Conservation (phyloP, 2,113 vertebrate genomes). For the Oxyruncus cristatus region DNA sequence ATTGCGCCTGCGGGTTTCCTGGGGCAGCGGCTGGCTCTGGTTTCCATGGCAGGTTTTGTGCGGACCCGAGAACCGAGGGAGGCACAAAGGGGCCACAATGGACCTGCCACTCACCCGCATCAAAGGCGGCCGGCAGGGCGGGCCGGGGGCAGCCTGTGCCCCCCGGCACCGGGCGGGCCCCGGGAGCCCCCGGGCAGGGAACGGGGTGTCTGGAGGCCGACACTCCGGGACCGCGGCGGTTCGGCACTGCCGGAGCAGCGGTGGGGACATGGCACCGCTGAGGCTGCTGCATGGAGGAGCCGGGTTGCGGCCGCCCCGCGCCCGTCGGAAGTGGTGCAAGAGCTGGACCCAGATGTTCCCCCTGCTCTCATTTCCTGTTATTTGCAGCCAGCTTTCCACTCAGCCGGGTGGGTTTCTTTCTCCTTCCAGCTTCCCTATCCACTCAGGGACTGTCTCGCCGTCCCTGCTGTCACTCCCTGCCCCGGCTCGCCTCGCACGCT, state of each 20-base stretch:
- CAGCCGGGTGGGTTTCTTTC: neutral
- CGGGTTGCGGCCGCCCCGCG: fast-evolving
- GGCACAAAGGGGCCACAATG: slow-evolving; percentile 55
- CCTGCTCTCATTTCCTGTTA: neutral
- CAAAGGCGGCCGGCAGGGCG: slow-evolving; percentile 25
- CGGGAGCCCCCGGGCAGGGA: neutral
- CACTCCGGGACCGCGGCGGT: fast-evolving
- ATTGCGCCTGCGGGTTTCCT: slow-evolving; percentile 51
- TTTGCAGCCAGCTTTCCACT: neutral
- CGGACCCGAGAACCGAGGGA: neutral
- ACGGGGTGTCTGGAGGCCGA: fast-evolving
- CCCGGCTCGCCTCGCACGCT: fast-evolving
- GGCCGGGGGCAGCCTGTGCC: neutral
- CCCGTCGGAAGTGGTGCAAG: neutral
- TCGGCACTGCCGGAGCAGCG: neutral
- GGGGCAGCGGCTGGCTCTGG: slow-evolving; percentile 27
- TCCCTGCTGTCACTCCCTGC: neutral
- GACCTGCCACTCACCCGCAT: slow-evolving; percentile 46
- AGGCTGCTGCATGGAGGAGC: fast-evolving
- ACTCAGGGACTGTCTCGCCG: fast-evolving
- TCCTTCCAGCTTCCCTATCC: neutral
- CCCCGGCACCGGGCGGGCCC: fast-evolving
- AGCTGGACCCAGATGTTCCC: neutral
- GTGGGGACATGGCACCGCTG: fast-evolving
- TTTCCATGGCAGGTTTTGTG: slow-evolving; percentile 66